These are phyloP conservation scores for Aurelia sp. DNA, from an alignment of 30 jellyfish, hydroid and myxozoan species.

Conservation along the genomic window DNA sequence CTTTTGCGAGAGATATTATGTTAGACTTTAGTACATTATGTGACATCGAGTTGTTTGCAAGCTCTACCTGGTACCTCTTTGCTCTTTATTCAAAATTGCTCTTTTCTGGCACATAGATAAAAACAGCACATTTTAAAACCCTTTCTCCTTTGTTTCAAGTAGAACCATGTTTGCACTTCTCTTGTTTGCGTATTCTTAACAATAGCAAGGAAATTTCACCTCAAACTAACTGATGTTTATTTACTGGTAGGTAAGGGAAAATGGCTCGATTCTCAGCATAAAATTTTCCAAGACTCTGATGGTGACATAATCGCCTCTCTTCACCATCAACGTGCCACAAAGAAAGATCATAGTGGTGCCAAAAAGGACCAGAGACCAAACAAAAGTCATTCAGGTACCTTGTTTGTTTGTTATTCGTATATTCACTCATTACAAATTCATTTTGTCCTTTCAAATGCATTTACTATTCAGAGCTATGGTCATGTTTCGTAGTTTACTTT, in stretches of 20 bases:
- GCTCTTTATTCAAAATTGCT: too few species aligned
- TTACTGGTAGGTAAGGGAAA: conserved; percentile 16
- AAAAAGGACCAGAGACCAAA: conserved; percentile 30
- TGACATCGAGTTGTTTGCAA: too few species aligned
- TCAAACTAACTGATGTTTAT: neutral
- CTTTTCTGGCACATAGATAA: neutral
- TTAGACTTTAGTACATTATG: too few species aligned
- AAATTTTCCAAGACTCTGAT: conserved; percentile 45
- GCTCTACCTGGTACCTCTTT: too few species aligned
- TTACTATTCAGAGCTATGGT: too few species aligned
- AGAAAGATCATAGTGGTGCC: conserved; percentile 27
- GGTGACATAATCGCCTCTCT: conserved; percentile 54
- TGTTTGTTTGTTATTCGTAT: too few species aligned
- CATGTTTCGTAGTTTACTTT: too few species aligned
- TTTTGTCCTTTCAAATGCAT: too few species aligned
- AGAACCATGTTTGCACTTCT: neutral
- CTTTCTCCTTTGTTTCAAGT: neutral
- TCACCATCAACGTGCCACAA: conserved; percentile 52
- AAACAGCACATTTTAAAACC: neutral
- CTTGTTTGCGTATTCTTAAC: too few species aligned
- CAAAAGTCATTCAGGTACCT: conserved; percentile 11
- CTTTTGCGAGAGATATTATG: too few species aligned
- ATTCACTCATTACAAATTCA: too few species aligned
- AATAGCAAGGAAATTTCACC: too few species aligned
- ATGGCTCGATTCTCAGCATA: conserved; percentile 57